A percentile compares a stretch with the other conserved stretches of the same genome.
phyloP scores from a whole-genome alignment of 2,888 invertebrate genomes.

The Junonia oenone region DNA sequence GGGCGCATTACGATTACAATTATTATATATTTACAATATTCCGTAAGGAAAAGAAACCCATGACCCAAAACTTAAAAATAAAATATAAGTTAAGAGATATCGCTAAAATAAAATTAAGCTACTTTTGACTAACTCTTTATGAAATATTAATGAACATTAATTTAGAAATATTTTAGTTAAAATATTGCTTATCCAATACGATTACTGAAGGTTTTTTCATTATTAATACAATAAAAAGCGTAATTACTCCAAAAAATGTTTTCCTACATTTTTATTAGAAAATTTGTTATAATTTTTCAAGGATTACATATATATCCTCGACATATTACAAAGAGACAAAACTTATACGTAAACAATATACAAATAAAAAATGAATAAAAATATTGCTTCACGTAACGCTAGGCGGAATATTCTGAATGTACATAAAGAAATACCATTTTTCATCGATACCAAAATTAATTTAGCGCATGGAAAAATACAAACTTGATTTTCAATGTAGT shows the following conservation, averaged over 20 bases:
- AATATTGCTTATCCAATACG: not conserved
- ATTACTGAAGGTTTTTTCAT: not conserved
- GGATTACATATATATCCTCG: not conserved
- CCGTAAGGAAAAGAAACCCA: constrained; percentile 31
- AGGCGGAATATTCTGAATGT: constrained; percentile 45
- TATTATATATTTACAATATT: constrained; percentile 26
- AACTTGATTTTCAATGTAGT: constrained; percentile 6
- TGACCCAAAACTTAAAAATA: constrained; percentile 30
- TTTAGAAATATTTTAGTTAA: not conserved
- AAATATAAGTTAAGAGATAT: constrained; percentile 16
- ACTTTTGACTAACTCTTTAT: constrained; percentile 12
- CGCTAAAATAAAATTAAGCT: not conserved
- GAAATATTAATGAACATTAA: not conserved
- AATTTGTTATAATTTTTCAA: not conserved
- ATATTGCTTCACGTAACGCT: constrained; percentile 55
- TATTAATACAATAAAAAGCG: not conserved
- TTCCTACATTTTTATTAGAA: not conserved
- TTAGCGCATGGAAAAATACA: constrained; percentile 2
- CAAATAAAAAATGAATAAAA: constrained; percentile 35
- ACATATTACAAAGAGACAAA: not conserved
- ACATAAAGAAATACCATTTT: constrained; percentile 16
- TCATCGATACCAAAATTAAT: constrained; percentile 2
- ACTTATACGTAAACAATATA: constrained; percentile 25
- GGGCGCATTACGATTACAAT: constrained; percentile 4
- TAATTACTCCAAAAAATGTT: not conserved